phyloP scores from a whole-genome alignment of 2,888 invertebrate species.

The Blastobasis lacticolella region DNA sequence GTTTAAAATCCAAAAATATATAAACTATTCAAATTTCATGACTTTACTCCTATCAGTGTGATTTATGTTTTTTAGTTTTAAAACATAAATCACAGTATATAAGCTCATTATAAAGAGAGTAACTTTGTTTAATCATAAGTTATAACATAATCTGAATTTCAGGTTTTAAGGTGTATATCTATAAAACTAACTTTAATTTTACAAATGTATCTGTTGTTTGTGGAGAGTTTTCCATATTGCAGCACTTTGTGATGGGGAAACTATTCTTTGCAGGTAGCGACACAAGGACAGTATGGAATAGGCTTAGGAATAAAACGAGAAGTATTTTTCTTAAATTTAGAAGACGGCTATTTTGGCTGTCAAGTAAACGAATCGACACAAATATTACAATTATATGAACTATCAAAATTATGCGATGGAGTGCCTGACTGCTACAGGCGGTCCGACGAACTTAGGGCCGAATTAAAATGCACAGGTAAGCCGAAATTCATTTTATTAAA shows the following conservation, averaged over 20 bases:
- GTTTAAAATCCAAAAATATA: background rate
- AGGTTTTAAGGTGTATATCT: background rate
- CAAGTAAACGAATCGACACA: constrained; percentile 97
- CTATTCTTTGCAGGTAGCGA: constrained; percentile 75
- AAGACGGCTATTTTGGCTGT: constrained; percentile 98
- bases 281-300: constrained; percentile 87
- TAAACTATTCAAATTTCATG: too few species aligned
- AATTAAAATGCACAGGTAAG: constrained; percentile 96
- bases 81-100: too few species aligned
- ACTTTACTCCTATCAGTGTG: too few species aligned
- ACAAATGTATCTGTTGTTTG: background rate
- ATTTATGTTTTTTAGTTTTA: too few species aligned
- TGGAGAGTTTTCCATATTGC: constrained; percentile 8
- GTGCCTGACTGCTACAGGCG: constrained; percentile 92
- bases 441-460: constrained; percentile 91
- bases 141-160: too few species aligned
- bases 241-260: constrained; percentile 3
- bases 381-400: constrained; percentile 94
- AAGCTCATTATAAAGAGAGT: too few species aligned
- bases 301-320: constrained; percentile 90
- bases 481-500: constrained; percentile 13
- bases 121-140: too few species aligned
- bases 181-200: background rate
- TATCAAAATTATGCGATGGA: constrained; percentile 95
- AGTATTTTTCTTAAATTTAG: constrained; percentile 96